Percentiles rank a stretch among this genome's conserved stretches.
Evolutionary conservation across 2,797 vertebrate species (phyloP).

Genomic region (Apogon talboti): DNA sequence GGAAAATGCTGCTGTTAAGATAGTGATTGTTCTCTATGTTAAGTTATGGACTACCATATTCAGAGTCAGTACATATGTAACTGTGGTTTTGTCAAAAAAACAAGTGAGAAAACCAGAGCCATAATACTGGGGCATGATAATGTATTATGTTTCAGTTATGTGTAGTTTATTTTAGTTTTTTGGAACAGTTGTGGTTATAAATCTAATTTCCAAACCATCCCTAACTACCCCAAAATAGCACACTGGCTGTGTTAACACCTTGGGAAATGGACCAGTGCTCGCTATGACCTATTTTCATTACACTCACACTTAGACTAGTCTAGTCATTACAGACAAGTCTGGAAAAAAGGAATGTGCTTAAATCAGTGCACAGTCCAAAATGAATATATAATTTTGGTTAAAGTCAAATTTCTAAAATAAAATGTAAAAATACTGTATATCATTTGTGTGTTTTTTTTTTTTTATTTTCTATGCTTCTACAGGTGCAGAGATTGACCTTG

Average conservation of each 20-base stretch:
- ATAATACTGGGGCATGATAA: background rate
- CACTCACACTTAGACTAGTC: background rate
- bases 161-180: background rate
- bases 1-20: background rate
- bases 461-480: conserved; percentile 17
- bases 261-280: conserved; percentile 7
- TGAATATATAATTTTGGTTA: too few relatives aligned
- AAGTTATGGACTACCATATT: too few relatives aligned
- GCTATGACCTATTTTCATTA: conserved; percentile 15
- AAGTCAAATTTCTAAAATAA: too few relatives aligned
- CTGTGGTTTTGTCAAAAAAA: background rate
- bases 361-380: too few relatives aligned
- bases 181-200: background rate
- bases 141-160: background rate
- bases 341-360: background rate
- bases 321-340: background rate
- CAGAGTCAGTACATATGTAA: background rate
- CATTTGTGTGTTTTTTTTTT: background rate
- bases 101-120: background rate
- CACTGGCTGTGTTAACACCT: background rate
- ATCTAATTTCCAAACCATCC: background rate
- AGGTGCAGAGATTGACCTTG: conserved; percentile 63
- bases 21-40: background rate
- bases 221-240: conserved; percentile 3
- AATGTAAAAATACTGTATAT: background rate